Evolutionary conservation across 2,797 vertebrate genomes (phyloP).

Genomic region (Leucoraja ocellata): DNA sequence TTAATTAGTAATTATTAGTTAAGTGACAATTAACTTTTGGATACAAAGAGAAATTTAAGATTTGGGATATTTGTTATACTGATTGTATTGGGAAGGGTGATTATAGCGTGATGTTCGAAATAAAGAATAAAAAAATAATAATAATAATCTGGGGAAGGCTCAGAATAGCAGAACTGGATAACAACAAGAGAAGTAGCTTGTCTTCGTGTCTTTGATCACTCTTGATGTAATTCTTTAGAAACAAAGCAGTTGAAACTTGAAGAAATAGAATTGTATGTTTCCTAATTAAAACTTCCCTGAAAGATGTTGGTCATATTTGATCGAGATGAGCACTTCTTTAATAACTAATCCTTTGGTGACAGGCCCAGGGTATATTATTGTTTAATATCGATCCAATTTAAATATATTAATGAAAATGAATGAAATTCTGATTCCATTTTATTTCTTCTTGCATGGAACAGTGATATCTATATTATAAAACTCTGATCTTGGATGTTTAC

Average conservation of each 20-base stretch:
- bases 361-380: slow-evolving; percentile 1
- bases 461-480: neutral
- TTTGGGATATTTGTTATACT: too few relatives aligned
- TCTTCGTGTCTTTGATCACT: neutral
- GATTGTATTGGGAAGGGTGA: too few relatives aligned
- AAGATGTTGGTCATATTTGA: slow-evolving; percentile 19
- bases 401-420: slow-evolving; percentile 28
- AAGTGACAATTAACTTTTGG: too few relatives aligned
- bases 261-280: neutral
- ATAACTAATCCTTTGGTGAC: slow-evolving; percentile 26
- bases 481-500: too few relatives aligned
- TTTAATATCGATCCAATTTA: slow-evolving; percentile 21
- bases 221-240: neutral
- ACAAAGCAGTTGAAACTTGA: neutral
- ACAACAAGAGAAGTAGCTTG: neutral
- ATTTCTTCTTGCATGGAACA: neutral
- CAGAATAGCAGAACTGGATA: neutral
- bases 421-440: slow-evolving; percentile 11
- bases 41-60: too few relatives aligned
- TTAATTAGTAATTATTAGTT: too few relatives aligned
- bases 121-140: too few relatives aligned
- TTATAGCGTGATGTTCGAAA: too few relatives aligned
- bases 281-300: neutral
- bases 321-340: slow-evolving; percentile 7
- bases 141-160: neutral